Conservation (phyloP, 2,113 vertebrate genomes). For the Silurus asotus region DNA sequence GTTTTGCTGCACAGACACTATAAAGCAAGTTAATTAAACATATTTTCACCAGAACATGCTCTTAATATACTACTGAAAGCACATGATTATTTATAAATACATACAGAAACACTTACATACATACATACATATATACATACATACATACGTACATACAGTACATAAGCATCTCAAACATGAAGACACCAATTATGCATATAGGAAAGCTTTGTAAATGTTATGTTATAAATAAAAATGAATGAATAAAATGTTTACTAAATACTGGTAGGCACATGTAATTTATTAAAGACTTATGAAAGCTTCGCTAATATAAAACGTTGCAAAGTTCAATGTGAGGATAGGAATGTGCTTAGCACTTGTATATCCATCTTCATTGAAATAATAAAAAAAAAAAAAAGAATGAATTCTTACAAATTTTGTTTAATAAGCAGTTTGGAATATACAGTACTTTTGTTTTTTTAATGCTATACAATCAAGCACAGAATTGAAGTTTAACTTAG, state of each 20-base stretch:
- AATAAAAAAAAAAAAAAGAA: not conserved
- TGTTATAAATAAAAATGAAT: not conserved
- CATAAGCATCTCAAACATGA: not conserved
- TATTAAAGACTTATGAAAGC: not conserved
- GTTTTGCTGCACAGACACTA: constrained; percentile 17
- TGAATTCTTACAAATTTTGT: not conserved
- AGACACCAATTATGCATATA: not conserved
- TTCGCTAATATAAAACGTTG: no score
- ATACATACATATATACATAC: not conserved
- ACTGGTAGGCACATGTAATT: not conserved
- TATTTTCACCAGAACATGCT: not conserved
- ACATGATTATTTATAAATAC: not conserved
- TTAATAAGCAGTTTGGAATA: not conserved
- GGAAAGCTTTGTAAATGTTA: not conserved
- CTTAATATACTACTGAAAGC: not conserved
- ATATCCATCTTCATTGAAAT: not conserved
- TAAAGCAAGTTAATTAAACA: not conserved
- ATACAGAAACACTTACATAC: not conserved
- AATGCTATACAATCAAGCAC: not conserved
- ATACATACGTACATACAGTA: no score
- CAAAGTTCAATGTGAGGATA: not conserved
- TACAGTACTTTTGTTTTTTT: not conserved
- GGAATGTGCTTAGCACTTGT: not conserved
- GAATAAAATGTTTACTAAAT: not conserved
- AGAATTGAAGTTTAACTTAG: not conserved